These are phyloP conservation scores for Colletes gigas DNA, from an alignment of 1,140 invertebrate species.

Conservation along the genomic window DNA sequence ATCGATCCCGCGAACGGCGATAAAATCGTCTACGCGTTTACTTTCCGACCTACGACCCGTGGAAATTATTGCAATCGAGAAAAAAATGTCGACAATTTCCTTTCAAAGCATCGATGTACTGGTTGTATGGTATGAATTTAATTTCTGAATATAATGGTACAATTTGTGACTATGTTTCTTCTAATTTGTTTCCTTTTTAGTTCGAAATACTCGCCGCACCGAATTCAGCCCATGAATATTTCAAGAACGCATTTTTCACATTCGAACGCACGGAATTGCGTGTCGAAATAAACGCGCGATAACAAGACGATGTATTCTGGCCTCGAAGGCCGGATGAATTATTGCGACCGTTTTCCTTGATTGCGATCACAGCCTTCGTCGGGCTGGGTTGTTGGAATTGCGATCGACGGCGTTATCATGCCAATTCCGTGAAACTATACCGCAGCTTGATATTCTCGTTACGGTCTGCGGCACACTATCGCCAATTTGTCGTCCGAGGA, in stretches of 20 bases:
- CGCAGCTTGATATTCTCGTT: neutral
- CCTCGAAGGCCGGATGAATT: neutral
- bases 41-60: neutral
- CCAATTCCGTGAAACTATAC: neutral
- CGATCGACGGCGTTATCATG: slow-evolving; percentile 9
- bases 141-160: too few species aligned
- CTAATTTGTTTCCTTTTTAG: too few species aligned
- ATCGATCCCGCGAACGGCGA: neutral
- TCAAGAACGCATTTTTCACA: neutral
- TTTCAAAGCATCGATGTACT: too few species aligned
- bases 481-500: neutral
- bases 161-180: too few species aligned
- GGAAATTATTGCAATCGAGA: too few species aligned
- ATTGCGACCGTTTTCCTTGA: neutral
- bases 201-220: too few species aligned
- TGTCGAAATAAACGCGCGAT: neutral
- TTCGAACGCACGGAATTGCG: neutral
- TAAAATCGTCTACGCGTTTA: neutral
- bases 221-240: neutral
- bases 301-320: neutral
- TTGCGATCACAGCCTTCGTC: neutral
- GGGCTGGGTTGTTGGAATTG: neutral
- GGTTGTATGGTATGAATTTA: too few species aligned
- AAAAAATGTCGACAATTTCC: too few species aligned
- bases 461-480: neutral